Evolutionary conservation across 2,797 vertebrate species (phyloP).

Genomic region (Paratrypauchen microcephalus): DNA sequence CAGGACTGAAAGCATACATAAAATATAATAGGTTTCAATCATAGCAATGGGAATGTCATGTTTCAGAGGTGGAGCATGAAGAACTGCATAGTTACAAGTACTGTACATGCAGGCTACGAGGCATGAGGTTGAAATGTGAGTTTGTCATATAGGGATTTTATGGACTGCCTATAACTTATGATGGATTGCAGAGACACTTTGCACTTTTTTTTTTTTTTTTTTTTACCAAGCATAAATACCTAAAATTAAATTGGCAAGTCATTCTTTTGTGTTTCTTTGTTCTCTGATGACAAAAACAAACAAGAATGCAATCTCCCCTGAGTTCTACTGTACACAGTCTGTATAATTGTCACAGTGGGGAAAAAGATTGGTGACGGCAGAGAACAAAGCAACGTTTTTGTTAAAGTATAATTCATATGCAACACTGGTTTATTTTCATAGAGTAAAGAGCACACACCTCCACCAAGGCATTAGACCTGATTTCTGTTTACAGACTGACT

Average conservation of each 20-base stretch:
- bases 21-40: slow-evolving; percentile 41
- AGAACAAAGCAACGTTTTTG: not conserved
- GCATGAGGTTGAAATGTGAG: not conserved
- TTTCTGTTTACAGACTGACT: not conserved
- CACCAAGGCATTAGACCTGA: not conserved
- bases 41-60: slow-evolving; percentile 10
- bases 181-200: too few relatives aligned
- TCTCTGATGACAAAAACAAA: not conserved
- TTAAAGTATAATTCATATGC: not conserved
- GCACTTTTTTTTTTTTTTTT: too few relatives aligned
- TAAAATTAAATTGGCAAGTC: too few relatives aligned
- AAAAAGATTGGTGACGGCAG: not conserved
- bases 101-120: not conserved
- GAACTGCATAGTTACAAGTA: not conserved
- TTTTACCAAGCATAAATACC: too few relatives aligned
- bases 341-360: not conserved
- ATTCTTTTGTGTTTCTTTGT: not conserved
- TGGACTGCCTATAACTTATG: not conserved
- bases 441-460: not conserved
- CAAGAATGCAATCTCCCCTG: not conserved
- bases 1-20: slow-evolving; percentile 22
- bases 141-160: not conserved
- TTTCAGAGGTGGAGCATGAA: not conserved
- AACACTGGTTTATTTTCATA: not conserved
- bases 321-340: not conserved